A percentile compares a stretch with the other conserved stretches of the same genome.
Evolutionary conservation across 1,140 invertebrate genomes (phyloP).

Genomic region (Centruroides sculpturatus): DNA sequence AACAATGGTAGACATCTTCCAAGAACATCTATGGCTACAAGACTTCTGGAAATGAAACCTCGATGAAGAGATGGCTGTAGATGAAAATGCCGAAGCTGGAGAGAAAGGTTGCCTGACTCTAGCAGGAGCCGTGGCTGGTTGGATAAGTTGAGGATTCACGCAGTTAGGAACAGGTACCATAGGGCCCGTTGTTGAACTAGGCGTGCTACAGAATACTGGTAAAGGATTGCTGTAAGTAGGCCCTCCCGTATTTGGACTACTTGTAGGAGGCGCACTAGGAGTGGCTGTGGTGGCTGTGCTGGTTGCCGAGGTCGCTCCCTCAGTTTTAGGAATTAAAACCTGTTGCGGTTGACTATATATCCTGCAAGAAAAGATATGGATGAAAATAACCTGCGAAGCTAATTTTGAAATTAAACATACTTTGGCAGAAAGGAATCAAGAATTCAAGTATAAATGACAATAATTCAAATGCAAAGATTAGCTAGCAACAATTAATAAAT

Average conservation of each 20-base stretch:
- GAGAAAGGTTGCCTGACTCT: conserved; percentile 8
- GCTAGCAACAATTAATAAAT: no score
- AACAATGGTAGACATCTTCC: conserved; percentile 75
- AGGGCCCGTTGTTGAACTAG: conserved; percentile 18
- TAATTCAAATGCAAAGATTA: no score
- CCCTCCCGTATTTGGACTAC: conserved; percentile 4
- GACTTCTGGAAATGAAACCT: conserved; percentile 78
- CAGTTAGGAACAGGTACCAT: conserved; percentile 19
- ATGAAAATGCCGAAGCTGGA: conserved; percentile 12
- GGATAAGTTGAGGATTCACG: conserved; percentile 18
- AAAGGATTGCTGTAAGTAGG: conserved; percentile 17
- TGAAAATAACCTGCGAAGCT: no score
- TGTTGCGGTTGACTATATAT: conserved; percentile 18
- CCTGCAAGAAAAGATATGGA: neutral
- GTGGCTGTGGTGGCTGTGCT: neutral
- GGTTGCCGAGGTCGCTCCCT: neutral
- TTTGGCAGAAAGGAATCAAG: no score
- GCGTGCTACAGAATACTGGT: conserved; percentile 16
- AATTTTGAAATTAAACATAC: no score
- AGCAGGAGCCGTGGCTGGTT: conserved; percentile 8
- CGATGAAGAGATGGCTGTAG: conserved; percentile 24
- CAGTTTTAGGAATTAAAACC: conserved; percentile 8
- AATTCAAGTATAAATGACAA: no score
- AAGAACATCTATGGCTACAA: conserved; percentile 57
- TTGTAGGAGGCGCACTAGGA: conserved; percentile 1